Conservation (phyloP, 2,797 vertebrate species). For the Coregonus ussuriensis region DNA sequence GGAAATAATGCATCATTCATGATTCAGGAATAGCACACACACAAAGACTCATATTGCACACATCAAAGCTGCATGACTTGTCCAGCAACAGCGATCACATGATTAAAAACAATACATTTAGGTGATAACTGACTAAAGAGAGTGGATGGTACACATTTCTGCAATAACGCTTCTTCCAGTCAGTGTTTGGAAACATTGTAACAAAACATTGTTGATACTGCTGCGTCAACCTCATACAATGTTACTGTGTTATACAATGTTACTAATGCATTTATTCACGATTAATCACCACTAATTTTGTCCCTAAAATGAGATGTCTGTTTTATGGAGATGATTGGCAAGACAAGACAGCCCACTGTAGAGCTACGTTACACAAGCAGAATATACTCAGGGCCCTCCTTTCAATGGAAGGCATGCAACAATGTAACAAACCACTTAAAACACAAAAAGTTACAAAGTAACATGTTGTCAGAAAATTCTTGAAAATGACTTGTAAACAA, state of each 20-base stretch:
- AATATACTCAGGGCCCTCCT: background rate
- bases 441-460: background rate
- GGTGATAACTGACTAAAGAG: background rate
- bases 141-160: background rate
- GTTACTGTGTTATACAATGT: background rate
- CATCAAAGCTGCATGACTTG: background rate
- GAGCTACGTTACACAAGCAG: background rate
- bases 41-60: background rate
- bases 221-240: background rate
- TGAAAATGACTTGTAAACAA: background rate
- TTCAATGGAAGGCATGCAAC: background rate
- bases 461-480: background rate
- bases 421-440: background rate
- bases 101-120: too few species aligned
- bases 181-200: background rate
- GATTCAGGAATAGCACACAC: too few species aligned
- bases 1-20: too few species aligned
- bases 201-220: background rate
- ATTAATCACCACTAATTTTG: background rate
- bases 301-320: background rate
- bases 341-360: background rate
- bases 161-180: background rate
- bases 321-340: background rate
- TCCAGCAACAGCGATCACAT: background rate
- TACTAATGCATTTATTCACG: background rate